Conservation (phyloP, 2,113 vertebrate species). For the Cichladusa arquata region DNA sequence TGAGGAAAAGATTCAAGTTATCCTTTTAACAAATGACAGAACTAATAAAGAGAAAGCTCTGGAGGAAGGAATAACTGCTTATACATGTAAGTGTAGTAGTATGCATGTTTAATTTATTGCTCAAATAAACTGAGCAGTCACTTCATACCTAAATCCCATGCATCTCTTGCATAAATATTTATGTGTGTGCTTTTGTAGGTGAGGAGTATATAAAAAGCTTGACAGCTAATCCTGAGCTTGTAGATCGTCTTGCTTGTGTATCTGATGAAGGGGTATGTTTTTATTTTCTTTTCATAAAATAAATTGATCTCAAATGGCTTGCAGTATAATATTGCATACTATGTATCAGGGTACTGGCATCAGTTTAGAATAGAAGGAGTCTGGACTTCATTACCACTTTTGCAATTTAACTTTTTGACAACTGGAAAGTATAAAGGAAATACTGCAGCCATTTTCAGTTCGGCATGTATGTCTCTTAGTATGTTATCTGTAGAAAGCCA, state of each 20-base stretch:
- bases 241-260: slow-evolving; percentile 89
- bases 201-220: slow-evolving; percentile 96
- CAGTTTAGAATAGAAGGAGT: neutral
- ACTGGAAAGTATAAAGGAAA: neutral
- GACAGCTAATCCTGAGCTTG: slow-evolving; percentile 88
- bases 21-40: slow-evolving; percentile 93
- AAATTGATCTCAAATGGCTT: neutral
- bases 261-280: slow-evolving; percentile 86
- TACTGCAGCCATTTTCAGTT: neutral
- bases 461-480: neutral
- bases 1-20: slow-evolving; percentile 75
- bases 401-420: neutral
- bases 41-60: slow-evolving; percentile 89
- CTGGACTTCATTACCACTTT: neutral
- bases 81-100: slow-evolving; percentile 81
- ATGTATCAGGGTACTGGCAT: neutral
- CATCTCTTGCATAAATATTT: neutral
- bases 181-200: slow-evolving; percentile 73
- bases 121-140: neutral
- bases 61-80: slow-evolving; percentile 83
- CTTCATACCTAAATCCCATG: neutral
- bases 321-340: neutral
- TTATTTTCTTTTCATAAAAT: neutral
- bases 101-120: neutral
- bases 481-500: neutral